A percentile compares a stretch with the other conserved stretches of the same genome.
phyloP scores from a whole-genome alignment of 2,797 vertebrate species.

The Danio albolineatus region DNA sequence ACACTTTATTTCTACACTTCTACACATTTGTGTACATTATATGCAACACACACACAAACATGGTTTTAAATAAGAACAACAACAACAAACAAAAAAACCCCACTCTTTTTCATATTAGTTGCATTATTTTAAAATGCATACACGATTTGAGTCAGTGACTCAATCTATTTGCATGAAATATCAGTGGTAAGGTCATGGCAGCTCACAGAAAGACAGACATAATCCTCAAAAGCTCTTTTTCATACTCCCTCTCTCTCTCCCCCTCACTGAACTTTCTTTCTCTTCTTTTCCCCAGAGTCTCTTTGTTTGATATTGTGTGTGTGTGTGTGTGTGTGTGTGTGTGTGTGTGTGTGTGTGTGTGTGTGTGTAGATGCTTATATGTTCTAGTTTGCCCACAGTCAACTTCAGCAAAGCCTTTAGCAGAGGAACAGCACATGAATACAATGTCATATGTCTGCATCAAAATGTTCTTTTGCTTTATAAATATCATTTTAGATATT shows the following conservation, averaged over 20 bases:
- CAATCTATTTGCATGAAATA: conserved; percentile 68
- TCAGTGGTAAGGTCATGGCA: conserved; percentile 59
- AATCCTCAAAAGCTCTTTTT: conserved; percentile 56
- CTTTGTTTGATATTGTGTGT: not conserved
- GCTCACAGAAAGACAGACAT: conserved; percentile 63
- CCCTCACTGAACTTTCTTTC: not conserved
- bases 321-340: not conserved
- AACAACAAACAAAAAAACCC: not conserved
- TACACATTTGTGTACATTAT: conserved; percentile 10
- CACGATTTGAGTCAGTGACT: conserved; percentile 61
- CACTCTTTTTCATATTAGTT: not conserved
- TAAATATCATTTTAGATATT: not conserved
- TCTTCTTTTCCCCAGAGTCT: not conserved
- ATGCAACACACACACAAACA: not conserved
- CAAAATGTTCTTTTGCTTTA: not conserved
- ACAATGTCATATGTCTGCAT: not conserved
- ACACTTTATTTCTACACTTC: not conserved
- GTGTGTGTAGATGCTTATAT: not conserved
- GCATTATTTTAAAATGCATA: conserved; percentile 65
- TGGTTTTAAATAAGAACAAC: conserved; percentile 11
- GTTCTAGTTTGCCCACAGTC: not conserved
- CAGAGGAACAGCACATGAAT: not conserved
- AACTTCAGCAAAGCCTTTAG: conserved; percentile 7
- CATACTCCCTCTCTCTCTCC: conserved; percentile 27
- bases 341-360: conserved; percentile 1